A percentile compares a stretch with the other conserved stretches of the same genome.
These are phyloP conservation scores for Malurus alboscapulatus DNA, from an alignment of 2,113 vertebrate genomes.

Conservation along the genomic window DNA sequence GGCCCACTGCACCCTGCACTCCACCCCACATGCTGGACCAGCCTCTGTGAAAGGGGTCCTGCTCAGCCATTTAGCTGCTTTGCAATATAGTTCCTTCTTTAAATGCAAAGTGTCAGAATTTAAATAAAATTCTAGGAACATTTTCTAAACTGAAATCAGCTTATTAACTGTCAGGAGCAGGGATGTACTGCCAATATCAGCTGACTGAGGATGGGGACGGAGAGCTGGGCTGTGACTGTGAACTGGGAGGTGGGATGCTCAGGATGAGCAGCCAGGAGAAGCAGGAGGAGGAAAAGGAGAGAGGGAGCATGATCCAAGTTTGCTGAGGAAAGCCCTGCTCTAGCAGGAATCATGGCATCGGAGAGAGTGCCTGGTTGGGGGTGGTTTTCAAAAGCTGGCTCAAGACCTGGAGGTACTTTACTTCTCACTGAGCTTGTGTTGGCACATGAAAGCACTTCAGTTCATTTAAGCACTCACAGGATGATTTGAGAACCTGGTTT, in stretches of 20 bases:
- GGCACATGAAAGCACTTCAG: background rate
- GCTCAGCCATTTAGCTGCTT: background rate
- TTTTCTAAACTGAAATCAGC: background rate
- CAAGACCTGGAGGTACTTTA: background rate
- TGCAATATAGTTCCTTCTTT: background rate
- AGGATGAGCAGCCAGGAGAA: background rate
- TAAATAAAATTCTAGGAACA: background rate
- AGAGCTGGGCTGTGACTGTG: background rate
- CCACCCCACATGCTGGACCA: background rate
- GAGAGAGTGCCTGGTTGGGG: background rate
- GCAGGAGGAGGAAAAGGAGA: background rate
- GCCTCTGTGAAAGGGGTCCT: background rate
- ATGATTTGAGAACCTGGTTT: background rate
- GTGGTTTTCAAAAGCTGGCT: background rate
- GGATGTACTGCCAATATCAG: background rate
- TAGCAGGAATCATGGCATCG: background rate
- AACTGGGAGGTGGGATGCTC: background rate
- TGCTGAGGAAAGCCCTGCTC: background rate
- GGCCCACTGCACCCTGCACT: background rate
- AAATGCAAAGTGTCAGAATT: background rate
- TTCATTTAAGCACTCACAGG: rapidly evolving
- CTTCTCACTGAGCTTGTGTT: background rate
- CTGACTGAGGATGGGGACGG: background rate
- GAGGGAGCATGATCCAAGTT: rapidly evolving
- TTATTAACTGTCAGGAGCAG: background rate